phyloP scores from a whole-genome alignment of 2,113 vertebrate genomes.

The Platichthys stellatus region DNA sequence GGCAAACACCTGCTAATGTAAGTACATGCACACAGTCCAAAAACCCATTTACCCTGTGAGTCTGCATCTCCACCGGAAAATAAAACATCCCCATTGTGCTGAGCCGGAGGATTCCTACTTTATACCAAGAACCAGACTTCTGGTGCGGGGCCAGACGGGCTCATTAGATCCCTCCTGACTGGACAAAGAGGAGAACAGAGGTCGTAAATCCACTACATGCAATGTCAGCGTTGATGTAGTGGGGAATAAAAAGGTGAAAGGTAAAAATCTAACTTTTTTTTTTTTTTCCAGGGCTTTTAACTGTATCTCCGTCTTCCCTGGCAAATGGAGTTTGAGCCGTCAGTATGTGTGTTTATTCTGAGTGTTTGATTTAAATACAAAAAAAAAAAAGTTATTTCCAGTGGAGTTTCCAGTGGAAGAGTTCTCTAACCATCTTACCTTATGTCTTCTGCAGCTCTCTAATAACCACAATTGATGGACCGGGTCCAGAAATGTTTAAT shows the following conservation, averaged over 20 bases:
- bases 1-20: slow-evolving; percentile 50
- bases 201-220: slow-evolving; percentile 55
- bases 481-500: neutral
- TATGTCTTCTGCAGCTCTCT: neutral
- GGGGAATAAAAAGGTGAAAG: slow-evolving; percentile 22
- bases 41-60: neutral
- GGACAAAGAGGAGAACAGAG: slow-evolving; percentile 24
- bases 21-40: neutral
- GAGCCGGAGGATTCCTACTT: slow-evolving; percentile 55
- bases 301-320: neutral
- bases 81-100: slow-evolving; percentile 69
- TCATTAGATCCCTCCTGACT: slow-evolving; percentile 31
- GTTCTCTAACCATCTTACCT: neutral
- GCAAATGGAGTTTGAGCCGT: neutral
- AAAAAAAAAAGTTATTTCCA: neutral
- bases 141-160: slow-evolving; percentile 40
- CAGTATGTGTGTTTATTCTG: neutral
- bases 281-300: neutral
- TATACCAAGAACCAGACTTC: slow-evolving; percentile 49
- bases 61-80: slow-evolving; percentile 54
- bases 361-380: neutral
- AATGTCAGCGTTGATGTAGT: slow-evolving; percentile 48
- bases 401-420: neutral
- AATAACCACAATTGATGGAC: neutral
- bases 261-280: neutral